phyloP scores from a whole-genome alignment of 2,888 invertebrate species.

The Eupithecia subfuscata region DNA sequence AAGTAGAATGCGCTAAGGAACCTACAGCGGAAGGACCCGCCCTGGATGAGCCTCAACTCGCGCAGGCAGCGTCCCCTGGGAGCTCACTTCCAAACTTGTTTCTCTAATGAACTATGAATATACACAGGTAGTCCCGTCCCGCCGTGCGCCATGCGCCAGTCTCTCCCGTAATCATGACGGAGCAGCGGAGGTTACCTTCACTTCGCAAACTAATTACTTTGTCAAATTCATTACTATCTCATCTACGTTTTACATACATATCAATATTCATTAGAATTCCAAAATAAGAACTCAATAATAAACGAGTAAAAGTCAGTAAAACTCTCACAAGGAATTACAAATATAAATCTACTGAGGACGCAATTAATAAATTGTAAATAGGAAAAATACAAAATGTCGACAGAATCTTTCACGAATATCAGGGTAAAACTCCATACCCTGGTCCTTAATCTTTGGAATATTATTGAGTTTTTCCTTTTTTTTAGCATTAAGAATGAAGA shows the following conservation, averaged over 20 bases:
- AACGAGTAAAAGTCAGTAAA: too few species aligned
- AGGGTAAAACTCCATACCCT: too few species aligned
- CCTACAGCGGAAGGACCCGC: conserved; percentile 18
- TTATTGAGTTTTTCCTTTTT: too few species aligned
- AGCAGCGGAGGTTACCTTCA: neutral
- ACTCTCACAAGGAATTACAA: too few species aligned
- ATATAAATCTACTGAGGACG: too few species aligned
- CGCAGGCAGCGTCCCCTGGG: conserved; percentile 11
- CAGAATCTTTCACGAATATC: too few species aligned
- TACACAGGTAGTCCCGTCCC: conserved; percentile 11
- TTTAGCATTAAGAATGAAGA: too few species aligned
- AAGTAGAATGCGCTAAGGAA: neutral
- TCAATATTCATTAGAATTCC: too few species aligned
- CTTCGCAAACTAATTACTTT: conserved; percentile 7
- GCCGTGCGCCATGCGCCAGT: neutral
- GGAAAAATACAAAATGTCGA: too few species aligned
- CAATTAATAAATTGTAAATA: too few species aligned
- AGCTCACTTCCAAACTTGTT: conserved; percentile 29
- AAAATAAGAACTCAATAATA: too few species aligned
- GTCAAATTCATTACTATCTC: neutral
- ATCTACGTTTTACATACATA: neutral
- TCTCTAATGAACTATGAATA: conserved; percentile 36
- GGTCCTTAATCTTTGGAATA: too few species aligned
- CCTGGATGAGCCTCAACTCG: conserved; percentile 23
- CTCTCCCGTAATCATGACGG: conserved; percentile 10